Conservation (phyloP, 2,888 invertebrate species). For the Hanleya hanleyi region DNA sequence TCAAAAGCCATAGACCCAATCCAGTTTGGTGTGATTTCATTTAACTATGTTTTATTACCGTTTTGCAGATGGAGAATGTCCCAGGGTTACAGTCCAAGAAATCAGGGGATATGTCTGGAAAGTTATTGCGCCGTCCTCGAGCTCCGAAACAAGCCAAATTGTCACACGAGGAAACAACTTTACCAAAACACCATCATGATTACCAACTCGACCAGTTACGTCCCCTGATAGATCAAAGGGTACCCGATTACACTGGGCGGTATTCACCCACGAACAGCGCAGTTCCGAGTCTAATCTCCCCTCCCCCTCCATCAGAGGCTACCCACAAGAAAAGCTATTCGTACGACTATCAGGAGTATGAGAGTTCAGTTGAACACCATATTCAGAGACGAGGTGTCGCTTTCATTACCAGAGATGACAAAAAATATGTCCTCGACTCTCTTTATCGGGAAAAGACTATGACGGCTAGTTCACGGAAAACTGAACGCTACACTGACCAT, state of each 20-base stretch:
- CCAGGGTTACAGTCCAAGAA: neutral
- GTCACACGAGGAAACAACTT: neutral
- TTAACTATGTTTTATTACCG: too few species aligned
- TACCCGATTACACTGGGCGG: neutral
- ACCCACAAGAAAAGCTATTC: neutral
- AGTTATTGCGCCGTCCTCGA: neutral
- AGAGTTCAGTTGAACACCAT: too few species aligned
- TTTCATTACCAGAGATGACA: neutral
- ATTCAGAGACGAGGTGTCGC: neutral
- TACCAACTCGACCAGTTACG: neutral
- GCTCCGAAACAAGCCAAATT: neutral
- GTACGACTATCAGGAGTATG: neutral
- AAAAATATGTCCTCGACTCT: neutral
- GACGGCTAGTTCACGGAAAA: neutral
- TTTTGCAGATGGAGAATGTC: neutral
- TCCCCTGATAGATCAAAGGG: neutral
- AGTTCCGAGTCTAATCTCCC: neutral
- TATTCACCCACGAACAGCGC: neutral
- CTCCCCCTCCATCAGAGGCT: slow-evolving; percentile 1
- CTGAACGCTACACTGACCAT: neutral
- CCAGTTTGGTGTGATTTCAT: too few species aligned
- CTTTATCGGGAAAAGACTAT: neutral
- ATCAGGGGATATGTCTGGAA: neutral
- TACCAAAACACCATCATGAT: neutral
- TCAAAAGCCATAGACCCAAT: too few species aligned